phyloP scores from a whole-genome alignment of 2,113 vertebrate species.

The Hemicordylus capensis region DNA sequence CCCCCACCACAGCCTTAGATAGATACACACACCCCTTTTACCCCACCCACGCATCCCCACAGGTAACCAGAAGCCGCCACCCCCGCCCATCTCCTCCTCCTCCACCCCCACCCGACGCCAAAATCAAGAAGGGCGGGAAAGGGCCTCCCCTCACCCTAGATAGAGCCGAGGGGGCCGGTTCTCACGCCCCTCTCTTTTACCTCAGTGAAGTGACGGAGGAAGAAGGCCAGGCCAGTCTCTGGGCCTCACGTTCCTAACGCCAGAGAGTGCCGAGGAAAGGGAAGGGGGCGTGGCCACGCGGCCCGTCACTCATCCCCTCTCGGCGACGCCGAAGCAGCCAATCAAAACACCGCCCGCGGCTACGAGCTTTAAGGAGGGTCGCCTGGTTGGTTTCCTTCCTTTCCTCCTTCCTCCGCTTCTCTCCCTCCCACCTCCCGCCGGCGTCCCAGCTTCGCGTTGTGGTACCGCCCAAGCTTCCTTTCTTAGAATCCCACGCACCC shows the following conservation, averaged over 20 bases:
- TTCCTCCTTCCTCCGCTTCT: neutral
- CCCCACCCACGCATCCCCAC: too few relatives aligned
- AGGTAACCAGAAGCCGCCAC: too few relatives aligned
- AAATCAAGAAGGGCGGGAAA: too few relatives aligned
- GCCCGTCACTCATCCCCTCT: neutral
- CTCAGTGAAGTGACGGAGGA: too few relatives aligned
- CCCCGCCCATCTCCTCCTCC: too few relatives aligned
- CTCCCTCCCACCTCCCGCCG: neutral
- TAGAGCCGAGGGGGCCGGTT: too few relatives aligned
- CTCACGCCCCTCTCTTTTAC: too few relatives aligned
- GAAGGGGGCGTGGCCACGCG: neutral
- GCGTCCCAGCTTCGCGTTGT: neutral
- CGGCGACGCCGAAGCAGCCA: neutral
- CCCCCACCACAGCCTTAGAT: too few relatives aligned
- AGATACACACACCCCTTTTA: too few relatives aligned
- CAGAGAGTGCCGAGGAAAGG: neutral
- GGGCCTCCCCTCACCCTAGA: too few relatives aligned
- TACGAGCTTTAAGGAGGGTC: neutral
- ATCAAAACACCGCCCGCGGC: slow-evolving; percentile 15
- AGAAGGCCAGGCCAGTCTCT: neutral
- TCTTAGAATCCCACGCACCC: neutral
- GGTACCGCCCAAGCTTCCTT: neutral
- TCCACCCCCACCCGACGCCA: too few relatives aligned
- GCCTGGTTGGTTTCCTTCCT: neutral
- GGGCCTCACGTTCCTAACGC: neutral